Percentiles rank a stretch among this genome's conserved stretches.
Evolutionary conservation across 2,888 invertebrate genomes (phyloP).

Genomic region (Phalera bucephala): DNA sequence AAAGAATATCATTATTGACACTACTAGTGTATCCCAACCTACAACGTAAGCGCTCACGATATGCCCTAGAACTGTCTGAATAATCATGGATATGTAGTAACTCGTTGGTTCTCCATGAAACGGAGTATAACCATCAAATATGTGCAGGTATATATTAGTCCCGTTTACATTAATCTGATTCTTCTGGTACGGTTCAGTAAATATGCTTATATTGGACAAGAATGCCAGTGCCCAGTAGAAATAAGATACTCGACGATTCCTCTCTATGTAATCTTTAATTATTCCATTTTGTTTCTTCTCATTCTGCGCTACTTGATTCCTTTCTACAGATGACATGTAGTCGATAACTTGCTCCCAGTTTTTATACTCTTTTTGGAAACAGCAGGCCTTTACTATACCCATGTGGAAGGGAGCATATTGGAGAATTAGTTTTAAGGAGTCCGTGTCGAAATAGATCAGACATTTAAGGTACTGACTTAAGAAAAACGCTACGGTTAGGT

Average conservation of each 20-base stretch:
- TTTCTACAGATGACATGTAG: conserved; percentile 50
- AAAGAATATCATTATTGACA: conserved; percentile 61
- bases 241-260: conserved; percentile 49
- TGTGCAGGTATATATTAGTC: conserved; percentile 44
- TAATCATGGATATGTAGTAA: conserved; percentile 51
- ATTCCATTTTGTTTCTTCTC: conserved; percentile 28
- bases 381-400: conserved; percentile 50
- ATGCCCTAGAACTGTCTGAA: conserved; percentile 52
- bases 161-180: conserved; percentile 46
- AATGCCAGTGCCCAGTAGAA: conserved; percentile 52
- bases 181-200: conserved; percentile 53
- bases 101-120: conserved; percentile 50
- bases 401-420: conserved; percentile 62
- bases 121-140: conserved; percentile 58
- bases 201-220: conserved; percentile 51
- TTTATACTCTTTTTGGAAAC: conserved; percentile 47
- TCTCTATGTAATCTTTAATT: conserved; percentile 41
- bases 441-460: conserved; percentile 32
- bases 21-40: conserved; percentile 57
- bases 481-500: conserved; percentile 45
- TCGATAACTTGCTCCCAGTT: conserved; percentile 49
- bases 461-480: conserved; percentile 55
- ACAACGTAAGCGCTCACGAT: conserved; percentile 52
- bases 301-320: conserved; percentile 32
- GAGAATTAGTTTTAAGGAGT: conserved; percentile 46